Percentiles rank a stretch among this genome's conserved stretches.
Evolutionary conservation across 2,113 vertebrate species (phyloP).

Genomic region (Myocastor coypus): DNA sequence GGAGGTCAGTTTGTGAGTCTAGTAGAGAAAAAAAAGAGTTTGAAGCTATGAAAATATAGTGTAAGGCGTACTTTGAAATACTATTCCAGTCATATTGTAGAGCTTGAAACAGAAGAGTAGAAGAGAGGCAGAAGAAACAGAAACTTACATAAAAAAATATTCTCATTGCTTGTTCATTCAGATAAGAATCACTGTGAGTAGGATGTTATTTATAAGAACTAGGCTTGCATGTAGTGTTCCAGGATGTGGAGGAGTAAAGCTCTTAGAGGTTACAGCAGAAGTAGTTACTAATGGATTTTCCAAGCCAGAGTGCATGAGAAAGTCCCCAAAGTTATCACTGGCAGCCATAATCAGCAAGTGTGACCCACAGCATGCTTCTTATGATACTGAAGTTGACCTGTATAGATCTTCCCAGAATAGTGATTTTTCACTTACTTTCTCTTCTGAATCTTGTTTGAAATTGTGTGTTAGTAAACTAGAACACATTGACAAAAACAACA

Average conservation of each 20-base stretch:
- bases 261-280: neutral
- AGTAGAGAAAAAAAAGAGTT: neutral
- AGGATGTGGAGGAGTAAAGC: rapidly evolving
- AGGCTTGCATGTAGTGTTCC: neutral
- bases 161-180: neutral
- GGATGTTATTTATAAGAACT: neutral
- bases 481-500: neutral
- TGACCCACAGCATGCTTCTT: neutral
- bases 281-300: neutral
- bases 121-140: neutral
- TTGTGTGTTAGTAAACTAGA: neutral
- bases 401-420: neutral
- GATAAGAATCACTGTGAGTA: neutral
- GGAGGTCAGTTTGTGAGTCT: neutral
- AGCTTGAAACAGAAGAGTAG: neutral
- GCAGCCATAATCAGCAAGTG: neutral
- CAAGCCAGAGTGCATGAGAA: neutral
- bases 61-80: neutral
- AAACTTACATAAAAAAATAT: neutral
- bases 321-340: neutral
- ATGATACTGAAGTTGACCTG: neutral
- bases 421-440: neutral
- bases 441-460: neutral
- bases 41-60: neutral
- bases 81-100: neutral